Evolutionary conservation across 2,113 vertebrate genomes (phyloP).

Genomic region (Bolborhynchus lineola): DNA sequence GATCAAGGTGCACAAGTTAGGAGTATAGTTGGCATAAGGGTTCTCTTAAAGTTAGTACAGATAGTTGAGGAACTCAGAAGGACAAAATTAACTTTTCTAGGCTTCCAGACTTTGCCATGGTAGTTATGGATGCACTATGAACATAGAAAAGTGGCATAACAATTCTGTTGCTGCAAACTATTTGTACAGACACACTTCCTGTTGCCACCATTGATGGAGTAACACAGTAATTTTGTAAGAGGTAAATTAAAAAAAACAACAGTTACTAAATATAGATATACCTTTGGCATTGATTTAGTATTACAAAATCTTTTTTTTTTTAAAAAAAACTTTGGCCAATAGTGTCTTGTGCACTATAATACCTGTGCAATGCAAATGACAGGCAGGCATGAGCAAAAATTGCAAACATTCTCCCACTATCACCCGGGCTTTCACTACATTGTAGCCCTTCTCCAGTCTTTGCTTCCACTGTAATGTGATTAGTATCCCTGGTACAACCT

Average conservation of each 20-base stretch:
- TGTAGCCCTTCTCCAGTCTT: background rate
- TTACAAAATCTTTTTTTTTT: background rate
- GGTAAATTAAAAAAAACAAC: background rate
- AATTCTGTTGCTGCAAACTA: background rate
- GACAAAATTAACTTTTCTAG: background rate
- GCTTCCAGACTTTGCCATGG: background rate
- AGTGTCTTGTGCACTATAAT: background rate
- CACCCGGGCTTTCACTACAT: background rate
- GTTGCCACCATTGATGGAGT: background rate
- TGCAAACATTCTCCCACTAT: background rate
- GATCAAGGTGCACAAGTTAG: background rate
- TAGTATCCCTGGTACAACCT: background rate
- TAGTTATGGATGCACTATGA: background rate
- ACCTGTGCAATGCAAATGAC: background rate
- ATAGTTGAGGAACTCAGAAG: background rate
- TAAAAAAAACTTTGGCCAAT: background rate
- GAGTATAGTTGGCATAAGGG: background rate
- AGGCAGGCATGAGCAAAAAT: background rate
- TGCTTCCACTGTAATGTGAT: background rate
- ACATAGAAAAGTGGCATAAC: background rate
- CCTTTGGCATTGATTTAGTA: background rate
- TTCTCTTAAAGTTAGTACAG: background rate
- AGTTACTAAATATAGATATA: background rate
- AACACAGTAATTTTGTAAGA: background rate
- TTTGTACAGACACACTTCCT: background rate